Evolutionary conservation across 2,888 invertebrate species (phyloP).

Genomic region (Odontomyia ornata): DNA sequence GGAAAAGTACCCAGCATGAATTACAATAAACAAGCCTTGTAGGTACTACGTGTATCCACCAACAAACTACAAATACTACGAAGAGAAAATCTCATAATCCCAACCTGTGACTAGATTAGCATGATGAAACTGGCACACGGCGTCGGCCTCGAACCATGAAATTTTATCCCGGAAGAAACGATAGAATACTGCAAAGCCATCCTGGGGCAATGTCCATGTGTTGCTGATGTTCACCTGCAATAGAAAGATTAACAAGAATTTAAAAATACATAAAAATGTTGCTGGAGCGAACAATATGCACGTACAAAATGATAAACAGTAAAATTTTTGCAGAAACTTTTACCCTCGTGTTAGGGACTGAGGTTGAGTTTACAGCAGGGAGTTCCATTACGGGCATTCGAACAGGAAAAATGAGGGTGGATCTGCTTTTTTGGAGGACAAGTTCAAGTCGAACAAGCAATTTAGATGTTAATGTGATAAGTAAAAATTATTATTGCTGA

Average conservation of each 20-base stretch:
- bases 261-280: constrained; percentile 26
- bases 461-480: neutral
- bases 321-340: neutral
- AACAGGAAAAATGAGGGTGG: neutral
- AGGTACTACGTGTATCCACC: neutral
- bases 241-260: constrained; percentile 40
- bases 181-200: constrained; percentile 83
- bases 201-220: constrained; percentile 83
- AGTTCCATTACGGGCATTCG: no score
- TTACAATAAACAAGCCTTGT: neutral
- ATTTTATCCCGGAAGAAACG: constrained; percentile 85
- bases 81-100: constrained; percentile 39
- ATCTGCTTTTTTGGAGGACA: neutral
- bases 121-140: constrained; percentile 84
- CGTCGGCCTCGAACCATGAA: constrained; percentile 86
- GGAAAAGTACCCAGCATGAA: neutral
- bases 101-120: constrained; percentile 81
- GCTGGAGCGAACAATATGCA: neutral
- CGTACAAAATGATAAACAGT: neutral
- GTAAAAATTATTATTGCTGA: no score
- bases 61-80: neutral
- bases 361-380: no score
- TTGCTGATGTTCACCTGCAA: constrained; percentile 83
- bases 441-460: neutral
- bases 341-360: neutral